Evolutionary conservation across 2,797 vertebrate genomes (phyloP).

Genomic region (Megaceryle alcyon): DNA sequence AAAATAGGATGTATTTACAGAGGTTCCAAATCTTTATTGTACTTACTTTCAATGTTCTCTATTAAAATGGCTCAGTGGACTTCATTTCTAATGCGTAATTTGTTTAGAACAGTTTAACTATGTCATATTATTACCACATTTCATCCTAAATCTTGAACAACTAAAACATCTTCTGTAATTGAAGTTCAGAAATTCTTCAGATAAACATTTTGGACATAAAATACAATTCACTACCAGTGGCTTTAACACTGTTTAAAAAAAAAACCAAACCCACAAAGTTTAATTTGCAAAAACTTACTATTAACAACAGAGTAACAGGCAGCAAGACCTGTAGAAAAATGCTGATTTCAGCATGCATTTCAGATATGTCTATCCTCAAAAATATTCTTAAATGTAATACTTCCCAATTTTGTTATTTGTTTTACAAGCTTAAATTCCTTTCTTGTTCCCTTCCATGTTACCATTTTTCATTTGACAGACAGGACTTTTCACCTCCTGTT

Average conservation of each 20-base stretch:
- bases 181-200: not conserved
- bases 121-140: not conserved
- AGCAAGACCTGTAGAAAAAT: not conserved
- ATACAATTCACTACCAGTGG: not conserved
- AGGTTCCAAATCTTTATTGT: not conserved
- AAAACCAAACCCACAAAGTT: not conserved
- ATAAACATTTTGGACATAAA: not conserved
- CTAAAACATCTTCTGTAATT: not conserved
- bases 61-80: not conserved
- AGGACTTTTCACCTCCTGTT: not conserved
- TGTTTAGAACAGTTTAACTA: not conserved
- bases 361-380: not conserved
- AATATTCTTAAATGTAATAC: not conserved
- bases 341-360: not conserved
- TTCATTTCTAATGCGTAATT: not conserved
- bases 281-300: not conserved
- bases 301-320: not conserved
- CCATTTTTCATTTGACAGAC: not conserved
- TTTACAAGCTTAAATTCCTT: not conserved
- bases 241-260: not conserved
- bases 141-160: not conserved
- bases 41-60: not conserved
- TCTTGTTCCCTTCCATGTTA: not conserved
- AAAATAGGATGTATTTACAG: not conserved
- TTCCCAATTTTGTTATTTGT: not conserved